These are phyloP conservation scores for Asbolus verrucosus DNA, from an alignment of 1,140 invertebrate genomes.

Conservation along the genomic window DNA sequence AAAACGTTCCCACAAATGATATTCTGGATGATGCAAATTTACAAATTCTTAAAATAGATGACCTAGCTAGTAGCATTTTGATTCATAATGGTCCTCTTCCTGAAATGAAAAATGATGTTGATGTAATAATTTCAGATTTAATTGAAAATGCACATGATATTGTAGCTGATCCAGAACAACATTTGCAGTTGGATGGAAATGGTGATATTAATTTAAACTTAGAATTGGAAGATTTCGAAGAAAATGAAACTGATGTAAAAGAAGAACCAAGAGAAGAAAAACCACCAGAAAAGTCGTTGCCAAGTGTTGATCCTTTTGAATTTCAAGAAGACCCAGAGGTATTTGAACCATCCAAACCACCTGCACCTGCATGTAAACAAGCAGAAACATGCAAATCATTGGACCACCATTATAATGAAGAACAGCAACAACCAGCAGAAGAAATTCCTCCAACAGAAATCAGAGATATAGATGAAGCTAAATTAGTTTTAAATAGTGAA, in stretches of 20 bases:
- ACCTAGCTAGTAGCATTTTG: conserved; percentile 62
- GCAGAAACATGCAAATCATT: conserved; percentile 41
- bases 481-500: conserved; percentile 11
- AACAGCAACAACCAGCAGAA: conserved; percentile 49
- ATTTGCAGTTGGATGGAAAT: conserved; percentile 61
- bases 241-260: conserved; percentile 53
- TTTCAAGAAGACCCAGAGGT: conserved; percentile 63
- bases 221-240: conserved; percentile 61
- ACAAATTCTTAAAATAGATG: conserved; percentile 62
- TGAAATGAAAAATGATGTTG: conserved; percentile 64
- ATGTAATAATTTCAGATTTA: conserved; percentile 63
- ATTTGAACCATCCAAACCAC: conserved; percentile 54
- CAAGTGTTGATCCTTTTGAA: conserved; percentile 67
- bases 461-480: conserved; percentile 36
- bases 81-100: conserved; percentile 61
- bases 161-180: conserved; percentile 63
- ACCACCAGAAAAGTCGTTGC: conserved; percentile 62
- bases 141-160: conserved; percentile 63
- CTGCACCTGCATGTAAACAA: conserved; percentile 47
- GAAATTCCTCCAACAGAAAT: conserved; percentile 41
- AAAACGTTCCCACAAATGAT: conserved; percentile 50
- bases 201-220: conserved; percentile 62
- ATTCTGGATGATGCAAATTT: conserved; percentile 59
- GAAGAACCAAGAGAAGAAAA: conserved; percentile 47
- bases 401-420: conserved; percentile 28